These are phyloP conservation scores for Dasyornis broadbenti DNA, from an alignment of 2,113 vertebrate species.

Conservation along the genomic window DNA sequence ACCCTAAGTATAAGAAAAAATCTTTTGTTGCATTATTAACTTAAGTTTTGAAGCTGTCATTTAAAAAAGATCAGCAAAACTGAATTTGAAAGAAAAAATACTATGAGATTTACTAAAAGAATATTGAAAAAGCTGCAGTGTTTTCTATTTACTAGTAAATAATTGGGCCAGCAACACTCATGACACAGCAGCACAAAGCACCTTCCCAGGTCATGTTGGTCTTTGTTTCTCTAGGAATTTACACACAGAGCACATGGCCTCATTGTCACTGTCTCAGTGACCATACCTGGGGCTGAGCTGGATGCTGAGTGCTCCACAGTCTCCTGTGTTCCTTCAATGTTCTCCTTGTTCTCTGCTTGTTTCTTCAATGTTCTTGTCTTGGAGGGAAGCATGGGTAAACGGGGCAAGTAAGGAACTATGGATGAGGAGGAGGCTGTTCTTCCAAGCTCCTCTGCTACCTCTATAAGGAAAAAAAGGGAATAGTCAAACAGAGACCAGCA, in stretches of 20 bases:
- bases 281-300: constrained; percentile 75
- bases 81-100: background rate
- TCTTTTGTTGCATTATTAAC: background rate
- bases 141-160: background rate
- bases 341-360: constrained; percentile 95
- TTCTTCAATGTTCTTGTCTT: constrained; percentile 90
- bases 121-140: background rate
- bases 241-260: background rate
- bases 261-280: background rate
- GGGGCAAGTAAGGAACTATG: constrained; percentile 79
- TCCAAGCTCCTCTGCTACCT: constrained; percentile 95
- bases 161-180: background rate
- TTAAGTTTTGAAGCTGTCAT: background rate
- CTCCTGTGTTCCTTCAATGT: constrained; percentile 87
- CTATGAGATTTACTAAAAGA: background rate
- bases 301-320: constrained; percentile 68
- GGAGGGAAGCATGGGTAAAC: constrained; percentile 89
- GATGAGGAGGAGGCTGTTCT: constrained; percentile 86
- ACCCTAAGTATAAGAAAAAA: background rate
- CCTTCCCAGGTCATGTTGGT: accelerated
- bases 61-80: background rate
- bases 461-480: constrained; percentile 61
- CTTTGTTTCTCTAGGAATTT: background rate
- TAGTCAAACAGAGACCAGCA: background rate
- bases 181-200: background rate